Base-by-base conservation (phyloP, 2,888 invertebrate species). In the Elysia crispata region DNA sequence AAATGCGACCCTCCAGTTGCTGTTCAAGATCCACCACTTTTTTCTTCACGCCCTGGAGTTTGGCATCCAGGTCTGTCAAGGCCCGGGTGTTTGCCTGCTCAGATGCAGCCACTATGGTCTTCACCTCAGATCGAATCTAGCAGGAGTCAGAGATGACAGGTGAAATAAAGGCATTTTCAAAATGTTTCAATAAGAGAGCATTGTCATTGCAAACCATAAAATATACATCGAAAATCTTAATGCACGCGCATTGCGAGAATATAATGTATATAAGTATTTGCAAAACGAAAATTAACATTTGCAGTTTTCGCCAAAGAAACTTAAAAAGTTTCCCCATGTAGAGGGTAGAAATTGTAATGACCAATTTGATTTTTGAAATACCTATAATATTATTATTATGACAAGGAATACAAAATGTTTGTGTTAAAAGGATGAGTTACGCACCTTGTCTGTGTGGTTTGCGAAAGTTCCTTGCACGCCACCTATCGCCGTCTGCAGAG, bases 401-500 rank as follows among this genome's bases (percentile, higher is more conserved):
- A 41, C 11, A 11, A 11, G 5, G 11, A 41, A 41, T 6, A 6
- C 5, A 41, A 41, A 41, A 41, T 41, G 41, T 6, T 6, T 41
- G 41, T 6, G 41, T 3, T 41, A 41, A n/a, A n/a, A n/a, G n/a
- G n/a, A n/a, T n/a, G n/a, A n/a, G n/a, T 41, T 41, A 6, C 41
- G 5, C 41, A 41, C 91, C 88, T 90, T 90, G n/a, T 91, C 90
- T n/a, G 83, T 84, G 31, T 88, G 86, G 13, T 83, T 76, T 20
- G 82, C 30, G 72, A 91, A 77, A 64, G 88, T 86, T 54, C 86
- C 84, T 25, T 86, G 86, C 1, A 91, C 84, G 13, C 91, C 91
- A 15, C 90, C 90, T 66, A 91, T 89, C 23, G 91, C 90, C 77
- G 91, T 89, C 80, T 91, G 91, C 49, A 91, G 84, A 5, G 91